Percentiles rank a stretch among this genome's conserved stretches.
phyloP scores from a whole-genome alignment of 2,797 vertebrate genomes.

The Scolopax bukidnonensis region DNA sequence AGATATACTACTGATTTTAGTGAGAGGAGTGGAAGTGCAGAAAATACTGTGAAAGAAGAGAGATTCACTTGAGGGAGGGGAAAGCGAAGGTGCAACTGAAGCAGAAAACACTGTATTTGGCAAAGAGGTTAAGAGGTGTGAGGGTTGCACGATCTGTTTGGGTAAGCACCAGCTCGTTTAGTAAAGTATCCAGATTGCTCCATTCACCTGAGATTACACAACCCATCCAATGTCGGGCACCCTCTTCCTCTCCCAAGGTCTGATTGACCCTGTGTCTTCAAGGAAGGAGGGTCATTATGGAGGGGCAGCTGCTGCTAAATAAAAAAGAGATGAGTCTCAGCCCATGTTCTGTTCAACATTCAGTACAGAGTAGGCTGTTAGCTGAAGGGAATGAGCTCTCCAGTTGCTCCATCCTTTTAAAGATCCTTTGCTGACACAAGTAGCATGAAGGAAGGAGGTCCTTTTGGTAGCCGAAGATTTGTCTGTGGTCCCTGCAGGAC shows the following conservation, averaged over 20 bases:
- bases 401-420: not conserved
- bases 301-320: not conserved
- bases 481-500: not conserved
- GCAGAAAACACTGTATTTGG: not conserved
- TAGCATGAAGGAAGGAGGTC: not conserved
- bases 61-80: not conserved
- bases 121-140: not conserved
- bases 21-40: not conserved
- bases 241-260: not conserved
- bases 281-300: not conserved
- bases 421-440: not conserved
- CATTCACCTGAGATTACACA: not conserved
- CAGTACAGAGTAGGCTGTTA: not conserved
- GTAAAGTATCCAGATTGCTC: not conserved
- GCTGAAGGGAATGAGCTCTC: not conserved
- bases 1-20: not conserved
- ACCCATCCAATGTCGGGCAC: not conserved
- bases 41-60: not conserved
- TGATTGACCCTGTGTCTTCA: not conserved
- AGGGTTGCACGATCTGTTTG: not conserved
- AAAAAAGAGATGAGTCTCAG: not conserved
- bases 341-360: not conserved
- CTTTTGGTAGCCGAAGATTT: not conserved
- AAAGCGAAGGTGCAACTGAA: not conserved
- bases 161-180: not conserved